A percentile compares a stretch with the other conserved stretches of the same genome.
Conservation (phyloP, 1,140 invertebrate genomes). For the Drosophila jambulina region DNA sequence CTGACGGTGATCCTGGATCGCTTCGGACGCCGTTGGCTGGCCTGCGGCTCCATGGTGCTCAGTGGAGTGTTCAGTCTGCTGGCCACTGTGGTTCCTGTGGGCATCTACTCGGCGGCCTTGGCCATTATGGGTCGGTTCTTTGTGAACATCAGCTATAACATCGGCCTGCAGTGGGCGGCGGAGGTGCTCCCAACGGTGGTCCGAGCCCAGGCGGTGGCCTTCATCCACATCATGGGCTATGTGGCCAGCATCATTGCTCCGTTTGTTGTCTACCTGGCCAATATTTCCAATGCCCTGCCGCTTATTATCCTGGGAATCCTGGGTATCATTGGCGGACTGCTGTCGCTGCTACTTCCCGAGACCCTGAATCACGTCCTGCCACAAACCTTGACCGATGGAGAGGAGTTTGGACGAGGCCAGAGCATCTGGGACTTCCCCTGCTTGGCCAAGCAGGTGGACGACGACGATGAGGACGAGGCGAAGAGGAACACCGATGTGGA, state of each 20-base stretch:
- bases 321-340: slow-evolving; percentile 89
- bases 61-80: slow-evolving; percentile 93
- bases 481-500: slow-evolving; percentile 66
- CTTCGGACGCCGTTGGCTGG: slow-evolving; percentile 94
- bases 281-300: slow-evolving; percentile 89
- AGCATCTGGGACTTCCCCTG: slow-evolving; percentile 92
- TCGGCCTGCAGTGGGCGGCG: slow-evolving; percentile 94
- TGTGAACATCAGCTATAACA: slow-evolving; percentile 95
- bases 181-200: slow-evolving; percentile 94
- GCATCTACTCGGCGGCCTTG: slow-evolving; percentile 89
- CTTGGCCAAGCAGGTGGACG: slow-evolving; percentile 84
- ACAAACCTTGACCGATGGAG: slow-evolving; percentile 93
- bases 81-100: slow-evolving; percentile 90
- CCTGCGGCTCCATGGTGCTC: slow-evolving; percentile 92
- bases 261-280: slow-evolving; percentile 92
- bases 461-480: slow-evolving; percentile 50
- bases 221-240: slow-evolving; percentile 94
- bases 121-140: slow-evolving; percentile 93
- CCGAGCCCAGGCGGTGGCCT: slow-evolving; percentile 92
- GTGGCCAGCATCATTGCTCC: slow-evolving; percentile 93
- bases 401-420: slow-evolving; percentile 92
- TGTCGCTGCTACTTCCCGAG: slow-evolving; percentile 92
- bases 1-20: slow-evolving; percentile 92
- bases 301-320: slow-evolving; percentile 91
- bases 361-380: slow-evolving; percentile 93